Percentiles rank a stretch among this genome's conserved stretches.
These are phyloP conservation scores for Ornithoptera priamus DNA, from an alignment of 2,888 invertebrate genomes.

Conservation along the genomic window DNA sequence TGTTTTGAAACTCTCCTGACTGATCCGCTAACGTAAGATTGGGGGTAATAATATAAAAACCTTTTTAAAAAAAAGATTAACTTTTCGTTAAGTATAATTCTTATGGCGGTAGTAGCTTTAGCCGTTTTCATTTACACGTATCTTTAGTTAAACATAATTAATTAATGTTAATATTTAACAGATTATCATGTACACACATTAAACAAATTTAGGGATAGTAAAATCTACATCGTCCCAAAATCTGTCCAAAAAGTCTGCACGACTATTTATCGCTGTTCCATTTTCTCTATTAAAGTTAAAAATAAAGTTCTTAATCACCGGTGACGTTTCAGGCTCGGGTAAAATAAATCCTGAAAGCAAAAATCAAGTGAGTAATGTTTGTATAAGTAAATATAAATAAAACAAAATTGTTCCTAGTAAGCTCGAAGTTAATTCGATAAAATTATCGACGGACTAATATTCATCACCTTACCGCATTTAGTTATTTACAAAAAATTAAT, in stretches of 20 bases:
- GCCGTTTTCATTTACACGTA: not conserved
- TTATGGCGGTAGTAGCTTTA: too few species aligned
- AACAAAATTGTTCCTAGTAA: not conserved
- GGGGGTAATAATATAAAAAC: too few species aligned
- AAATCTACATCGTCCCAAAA: slow-evolving; percentile 11
- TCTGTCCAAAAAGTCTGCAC: slow-evolving; percentile 18
- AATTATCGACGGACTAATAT: not conserved
- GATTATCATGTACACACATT: not conserved
- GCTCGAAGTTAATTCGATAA: not conserved
- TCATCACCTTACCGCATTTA: not conserved
- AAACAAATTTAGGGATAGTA: not conserved
- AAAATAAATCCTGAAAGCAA: slow-evolving; percentile 33
- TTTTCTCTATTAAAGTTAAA: slow-evolving; percentile 26
- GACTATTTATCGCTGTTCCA: slow-evolving; percentile 21
- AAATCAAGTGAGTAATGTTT: not conserved
- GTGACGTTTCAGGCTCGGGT: slow-evolving; percentile 38
- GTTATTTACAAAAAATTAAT: not conserved
- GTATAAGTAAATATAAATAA: too few species aligned
- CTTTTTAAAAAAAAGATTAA: too few species aligned
- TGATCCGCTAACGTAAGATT: too few species aligned
- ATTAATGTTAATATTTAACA: not conserved
- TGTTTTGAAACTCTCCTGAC: too few species aligned
- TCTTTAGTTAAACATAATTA: not conserved
- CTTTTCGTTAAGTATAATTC: too few species aligned
- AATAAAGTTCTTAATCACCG: slow-evolving; percentile 33